Conservation (phyloP, 2,888 invertebrate genomes). For the Ophion ellenae region DNA sequence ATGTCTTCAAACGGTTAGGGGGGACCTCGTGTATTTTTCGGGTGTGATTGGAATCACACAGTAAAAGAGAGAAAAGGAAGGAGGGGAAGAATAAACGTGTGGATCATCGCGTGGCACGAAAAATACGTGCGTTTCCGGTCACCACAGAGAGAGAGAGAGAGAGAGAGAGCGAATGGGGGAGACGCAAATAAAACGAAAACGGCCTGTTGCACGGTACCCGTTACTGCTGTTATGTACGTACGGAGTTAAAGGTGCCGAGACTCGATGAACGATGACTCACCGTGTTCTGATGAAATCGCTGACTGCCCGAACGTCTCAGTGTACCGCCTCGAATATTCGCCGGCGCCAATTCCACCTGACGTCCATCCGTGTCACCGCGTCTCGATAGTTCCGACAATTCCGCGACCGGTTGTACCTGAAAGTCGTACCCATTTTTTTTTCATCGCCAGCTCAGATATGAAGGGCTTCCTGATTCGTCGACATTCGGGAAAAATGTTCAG, state of each 20-base stretch:
- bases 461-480: not conserved
- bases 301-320: constrained; percentile 92
- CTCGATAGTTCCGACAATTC: constrained; percentile 95
- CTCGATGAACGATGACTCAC: constrained; percentile 81
- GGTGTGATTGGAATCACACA: constrained; percentile 3
- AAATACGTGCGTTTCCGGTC: constrained; percentile 59
- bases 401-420: constrained; percentile 95
- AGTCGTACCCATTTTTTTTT: constrained; percentile 44
- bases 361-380: constrained; percentile 89
- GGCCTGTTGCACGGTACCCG: constrained; percentile 62
- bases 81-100: not conserved
- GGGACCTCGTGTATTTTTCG: not conserved
- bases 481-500: not conserved
- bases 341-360: constrained; percentile 88
- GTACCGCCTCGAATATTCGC: constrained; percentile 90
- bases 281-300: constrained; percentile 89
- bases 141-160: not conserved
- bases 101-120: constrained; percentile 43
- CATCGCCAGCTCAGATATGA: not conserved
- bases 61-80: not conserved
- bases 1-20: not conserved
- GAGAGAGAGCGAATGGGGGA: not conserved
- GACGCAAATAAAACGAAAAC: constrained; percentile 51
- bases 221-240: constrained; percentile 39
- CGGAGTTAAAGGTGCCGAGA: not conserved